Conservation (phyloP, 2,797 vertebrate genomes). For the Orestias chungarensis region DNA sequence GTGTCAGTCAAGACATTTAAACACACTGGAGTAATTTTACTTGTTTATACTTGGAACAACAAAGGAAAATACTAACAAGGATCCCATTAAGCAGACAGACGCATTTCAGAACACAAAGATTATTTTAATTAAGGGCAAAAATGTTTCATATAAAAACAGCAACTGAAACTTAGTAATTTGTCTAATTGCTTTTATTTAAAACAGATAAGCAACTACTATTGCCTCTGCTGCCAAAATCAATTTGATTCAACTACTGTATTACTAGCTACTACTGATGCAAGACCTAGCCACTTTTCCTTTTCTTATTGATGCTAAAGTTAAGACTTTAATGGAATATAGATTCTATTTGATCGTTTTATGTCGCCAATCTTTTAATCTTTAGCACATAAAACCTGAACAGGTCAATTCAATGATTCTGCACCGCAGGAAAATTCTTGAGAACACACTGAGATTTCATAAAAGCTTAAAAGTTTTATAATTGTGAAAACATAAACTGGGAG, state of each 20-base stretch:
- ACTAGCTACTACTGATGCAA: not conserved
- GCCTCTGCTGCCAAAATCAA: not conserved
- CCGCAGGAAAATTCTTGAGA: not conserved
- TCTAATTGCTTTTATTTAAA: not conserved
- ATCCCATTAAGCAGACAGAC: not conserved
- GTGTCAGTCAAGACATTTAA: constrained; percentile 27
- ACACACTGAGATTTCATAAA: not conserved
- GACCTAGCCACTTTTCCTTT: not conserved
- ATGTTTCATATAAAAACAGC: no score
- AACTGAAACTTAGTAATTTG: not conserved
- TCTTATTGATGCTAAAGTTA: not conserved
- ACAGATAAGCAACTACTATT: not conserved
- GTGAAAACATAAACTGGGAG: not conserved
- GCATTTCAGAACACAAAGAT: not conserved
- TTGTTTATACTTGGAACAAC: not conserved
- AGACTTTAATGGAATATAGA: not conserved
- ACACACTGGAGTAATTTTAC: constrained; percentile 5
- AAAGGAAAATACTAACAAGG: constrained; percentile 5
- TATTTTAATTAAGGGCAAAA: no score
- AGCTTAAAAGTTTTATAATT: not conserved
- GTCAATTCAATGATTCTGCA: not conserved
- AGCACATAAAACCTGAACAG: not conserved
- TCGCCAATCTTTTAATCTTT: not conserved
- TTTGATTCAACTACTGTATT: no score
- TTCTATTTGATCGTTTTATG: not conserved